Evolutionary conservation across 2,888 invertebrate species (phyloP).

Genomic region (Argynnis bischoffii): DNA sequence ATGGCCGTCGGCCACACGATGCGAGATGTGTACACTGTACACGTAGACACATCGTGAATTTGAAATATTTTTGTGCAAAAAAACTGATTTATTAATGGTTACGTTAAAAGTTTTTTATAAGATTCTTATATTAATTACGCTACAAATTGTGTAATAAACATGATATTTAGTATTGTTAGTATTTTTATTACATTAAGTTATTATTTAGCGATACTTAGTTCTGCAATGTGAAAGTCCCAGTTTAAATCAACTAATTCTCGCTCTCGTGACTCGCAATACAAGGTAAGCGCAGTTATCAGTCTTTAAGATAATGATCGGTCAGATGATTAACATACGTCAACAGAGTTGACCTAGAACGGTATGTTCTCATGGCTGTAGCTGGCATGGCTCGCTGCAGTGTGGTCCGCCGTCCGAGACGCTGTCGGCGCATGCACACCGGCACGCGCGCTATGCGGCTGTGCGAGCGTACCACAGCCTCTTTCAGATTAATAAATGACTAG

Average conservation of each 20-base stretch:
- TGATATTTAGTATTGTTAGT: not conserved
- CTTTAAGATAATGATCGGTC: conserved; percentile 57
- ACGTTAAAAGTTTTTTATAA: not conserved
- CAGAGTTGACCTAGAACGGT: conserved; percentile 63
- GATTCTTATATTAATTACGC: not conserved
- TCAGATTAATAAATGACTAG: conserved; percentile 77
- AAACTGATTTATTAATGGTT: conserved; percentile 22
- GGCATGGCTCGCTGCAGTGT: conserved; percentile 59
- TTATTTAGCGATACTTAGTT: not conserved
- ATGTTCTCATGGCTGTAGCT: conserved; percentile 46
- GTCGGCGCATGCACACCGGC: conserved; percentile 68
- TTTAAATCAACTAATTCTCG: conserved; percentile 21
- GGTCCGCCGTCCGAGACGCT: conserved; percentile 64
- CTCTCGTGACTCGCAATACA: conserved; percentile 26
- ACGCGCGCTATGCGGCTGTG: conserved; percentile 75
- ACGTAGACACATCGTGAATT: conserved; percentile 38
- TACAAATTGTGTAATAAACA: not conserved
- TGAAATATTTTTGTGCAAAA: conserved; percentile 38
- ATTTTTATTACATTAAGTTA: not conserved
- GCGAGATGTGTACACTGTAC: conserved; percentile 62
- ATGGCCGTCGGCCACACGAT: conserved; percentile 64
- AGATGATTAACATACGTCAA: conserved; percentile 69
- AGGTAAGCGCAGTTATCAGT: conserved; percentile 33
- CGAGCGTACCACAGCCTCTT: conserved; percentile 60
- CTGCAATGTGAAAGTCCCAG: conserved; percentile 4